Evolutionary conservation across 2,797 vertebrate species (phyloP).

Genomic region (Enteromius fasciolatus): DNA sequence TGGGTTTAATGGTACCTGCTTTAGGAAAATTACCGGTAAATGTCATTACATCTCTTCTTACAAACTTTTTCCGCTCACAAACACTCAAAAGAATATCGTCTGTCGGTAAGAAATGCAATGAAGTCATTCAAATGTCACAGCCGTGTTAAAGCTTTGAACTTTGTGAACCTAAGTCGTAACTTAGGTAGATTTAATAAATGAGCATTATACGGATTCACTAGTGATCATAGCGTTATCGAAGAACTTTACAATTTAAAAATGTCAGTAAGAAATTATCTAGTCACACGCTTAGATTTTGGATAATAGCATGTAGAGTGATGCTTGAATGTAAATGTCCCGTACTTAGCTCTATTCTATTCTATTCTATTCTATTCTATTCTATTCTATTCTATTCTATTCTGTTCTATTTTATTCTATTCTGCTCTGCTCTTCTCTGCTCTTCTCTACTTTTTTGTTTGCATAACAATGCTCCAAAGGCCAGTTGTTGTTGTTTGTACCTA

Average conservation of each 20-base stretch:
- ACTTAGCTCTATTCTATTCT: neutral
- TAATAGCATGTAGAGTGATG: neutral
- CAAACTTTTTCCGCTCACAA: conserved; percentile 11
- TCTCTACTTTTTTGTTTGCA: no score
- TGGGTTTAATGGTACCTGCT: neutral
- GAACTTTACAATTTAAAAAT: neutral
- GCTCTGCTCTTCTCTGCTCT: no score
- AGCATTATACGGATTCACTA: neutral
- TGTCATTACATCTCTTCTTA: conserved; percentile 13
- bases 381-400: neutral
- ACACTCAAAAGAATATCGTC: conserved; percentile 8
- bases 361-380: neutral
- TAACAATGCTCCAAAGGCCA: no score
- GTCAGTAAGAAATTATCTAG: neutral
- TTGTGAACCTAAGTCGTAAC: neutral
- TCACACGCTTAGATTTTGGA: neutral
- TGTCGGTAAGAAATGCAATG: conserved; percentile 44
- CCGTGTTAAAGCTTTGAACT: neutral
- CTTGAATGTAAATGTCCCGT: neutral
- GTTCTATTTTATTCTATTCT: neutral
- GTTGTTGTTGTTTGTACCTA: no score
- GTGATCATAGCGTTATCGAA: neutral
- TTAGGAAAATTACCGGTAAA: conserved; percentile 20
- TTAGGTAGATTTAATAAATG: neutral
- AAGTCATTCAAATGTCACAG: neutral